A percentile compares a stretch with the other conserved stretches of the same genome.
Evolutionary conservation across 2,888 invertebrate genomes (phyloP).

Genomic region (Lithophane ornitopus): DNA sequence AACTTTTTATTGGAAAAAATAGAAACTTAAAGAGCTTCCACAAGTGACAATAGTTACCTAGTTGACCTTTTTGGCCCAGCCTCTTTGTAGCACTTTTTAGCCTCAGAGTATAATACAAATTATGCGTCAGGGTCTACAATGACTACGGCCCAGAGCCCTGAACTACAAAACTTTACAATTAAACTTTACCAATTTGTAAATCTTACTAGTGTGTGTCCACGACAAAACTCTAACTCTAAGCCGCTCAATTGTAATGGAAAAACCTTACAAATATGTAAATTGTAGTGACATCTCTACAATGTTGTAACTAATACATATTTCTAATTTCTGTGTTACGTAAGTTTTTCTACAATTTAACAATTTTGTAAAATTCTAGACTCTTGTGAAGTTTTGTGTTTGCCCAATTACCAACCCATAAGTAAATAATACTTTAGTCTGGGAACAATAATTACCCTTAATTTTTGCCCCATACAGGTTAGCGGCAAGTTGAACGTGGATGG

Average conservation of each 20-base stretch:
- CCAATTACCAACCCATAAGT: background rate
- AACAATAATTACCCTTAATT: background rate
- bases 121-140: background rate
- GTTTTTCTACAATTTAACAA: no score
- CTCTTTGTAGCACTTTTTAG: background rate
- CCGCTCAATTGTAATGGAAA: no score
- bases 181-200: no score
- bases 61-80: background rate
- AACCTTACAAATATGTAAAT: no score
- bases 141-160: background rate
- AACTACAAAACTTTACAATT: no score
- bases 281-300: no score
- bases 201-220: no score
- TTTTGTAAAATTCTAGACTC: no score
- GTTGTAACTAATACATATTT: no score
- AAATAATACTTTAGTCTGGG: background rate
- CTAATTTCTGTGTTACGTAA: no score
- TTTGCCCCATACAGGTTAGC: conserved; percentile 91
- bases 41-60: background rate
- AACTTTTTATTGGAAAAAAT: background rate
- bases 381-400: background rate
- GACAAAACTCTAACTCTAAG: no score
- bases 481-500: conserved; percentile 96
- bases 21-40: background rate
- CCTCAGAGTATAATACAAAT: background rate